Percentiles rank a stretch among this genome's conserved stretches.
Conservation (phyloP, 1,140 invertebrate genomes). For the Drusus annulatus region DNA sequence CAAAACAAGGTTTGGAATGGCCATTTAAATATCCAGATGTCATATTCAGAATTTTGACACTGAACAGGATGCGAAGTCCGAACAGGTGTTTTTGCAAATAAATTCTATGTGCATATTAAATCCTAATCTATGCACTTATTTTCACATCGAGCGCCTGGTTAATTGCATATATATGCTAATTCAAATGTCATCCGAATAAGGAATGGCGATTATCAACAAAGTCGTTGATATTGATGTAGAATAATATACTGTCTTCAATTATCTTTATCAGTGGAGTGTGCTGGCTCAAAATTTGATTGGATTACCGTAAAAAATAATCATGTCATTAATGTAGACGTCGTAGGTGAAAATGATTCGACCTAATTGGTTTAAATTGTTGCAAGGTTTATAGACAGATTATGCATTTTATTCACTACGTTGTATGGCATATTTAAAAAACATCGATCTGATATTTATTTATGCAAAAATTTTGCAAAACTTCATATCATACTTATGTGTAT, state of each 20-base stretch:
- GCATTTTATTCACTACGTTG: too few species aligned
- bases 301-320: background rate
- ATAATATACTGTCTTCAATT: background rate
- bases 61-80: constrained; percentile 25
- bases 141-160: background rate
- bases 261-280: background rate
- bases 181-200: constrained; percentile 4
- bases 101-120: constrained; percentile 27
- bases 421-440: too few species aligned
- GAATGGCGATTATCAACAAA: background rate
- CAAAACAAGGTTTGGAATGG: constrained; percentile 2
- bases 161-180: constrained; percentile 4
- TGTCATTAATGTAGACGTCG: background rate
- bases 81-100: constrained; percentile 19
- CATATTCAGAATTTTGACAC: constrained; percentile 5
- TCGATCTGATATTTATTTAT: too few species aligned
- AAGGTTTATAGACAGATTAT: too few species aligned
- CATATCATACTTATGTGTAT: too few species aligned
- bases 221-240: background rate
- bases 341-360: too few species aligned
- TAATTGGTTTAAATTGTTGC: too few species aligned
- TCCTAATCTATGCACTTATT: constrained; percentile 10
- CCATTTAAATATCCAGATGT: background rate
- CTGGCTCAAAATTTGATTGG: background rate
- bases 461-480: too few species aligned